phyloP scores from a whole-genome alignment of 2,888 invertebrate species.

The Cataglyphis cursor region DNA sequence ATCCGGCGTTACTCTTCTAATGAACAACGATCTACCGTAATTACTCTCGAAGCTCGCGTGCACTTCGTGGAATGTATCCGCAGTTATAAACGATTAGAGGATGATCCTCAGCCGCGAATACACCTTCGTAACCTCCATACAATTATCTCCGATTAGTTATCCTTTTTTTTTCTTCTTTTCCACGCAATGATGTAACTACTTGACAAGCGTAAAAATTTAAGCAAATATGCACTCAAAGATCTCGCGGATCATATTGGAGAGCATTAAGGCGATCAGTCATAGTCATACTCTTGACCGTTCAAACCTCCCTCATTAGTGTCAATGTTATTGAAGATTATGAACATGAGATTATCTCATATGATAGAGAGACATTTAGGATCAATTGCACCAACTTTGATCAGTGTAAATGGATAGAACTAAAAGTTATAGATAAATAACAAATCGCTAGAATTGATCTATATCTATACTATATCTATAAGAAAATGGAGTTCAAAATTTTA shows the following conservation, averaged over 20 bases:
- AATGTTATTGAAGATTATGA: constrained; percentile 37
- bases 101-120: constrained; percentile 5
- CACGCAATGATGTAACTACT: neutral
- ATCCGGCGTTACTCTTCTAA: constrained; percentile 35
- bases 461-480: neutral
- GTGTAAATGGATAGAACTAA: neutral
- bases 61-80: constrained; percentile 8
- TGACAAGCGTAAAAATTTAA: constrained; percentile 27
- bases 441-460: neutral
- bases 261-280: constrained; percentile 30
- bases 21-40: constrained; percentile 40
- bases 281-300: constrained; percentile 19
- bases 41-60: constrained; percentile 29
- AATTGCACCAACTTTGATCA: neutral
- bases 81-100: neutral
- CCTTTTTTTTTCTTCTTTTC: constrained; percentile 1
- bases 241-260: constrained; percentile 19
- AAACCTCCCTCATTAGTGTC: constrained; percentile 38
- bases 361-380: neutral
- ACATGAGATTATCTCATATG: constrained; percentile 11
- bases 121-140: constrained; percentile 15
- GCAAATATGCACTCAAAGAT: constrained; percentile 29
- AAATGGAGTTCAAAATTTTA: neutral
- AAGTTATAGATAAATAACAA: constrained; percentile 5
- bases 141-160: constrained; percentile 2